phyloP scores from a whole-genome alignment of 2,888 invertebrate species.

The Bombyx huttoni region DNA sequence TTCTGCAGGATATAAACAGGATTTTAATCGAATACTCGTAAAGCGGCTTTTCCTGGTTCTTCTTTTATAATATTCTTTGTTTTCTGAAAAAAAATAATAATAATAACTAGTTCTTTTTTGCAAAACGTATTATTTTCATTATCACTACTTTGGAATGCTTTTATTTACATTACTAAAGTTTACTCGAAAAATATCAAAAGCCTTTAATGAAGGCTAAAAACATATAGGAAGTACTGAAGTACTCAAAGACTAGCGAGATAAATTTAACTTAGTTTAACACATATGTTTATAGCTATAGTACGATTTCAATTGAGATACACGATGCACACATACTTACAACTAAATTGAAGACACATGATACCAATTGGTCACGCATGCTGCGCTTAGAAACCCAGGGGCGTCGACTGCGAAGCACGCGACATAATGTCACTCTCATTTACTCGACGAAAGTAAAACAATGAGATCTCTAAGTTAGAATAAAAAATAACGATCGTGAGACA shows the following conservation, averaged over 20 bases:
- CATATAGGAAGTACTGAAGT: too few species aligned
- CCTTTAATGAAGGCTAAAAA: too few species aligned
- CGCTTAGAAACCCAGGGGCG: constrained; percentile 52
- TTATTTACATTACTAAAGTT: too few species aligned
- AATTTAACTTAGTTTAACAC: neutral
- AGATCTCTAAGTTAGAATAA: constrained; percentile 39
- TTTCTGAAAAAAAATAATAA: neutral
- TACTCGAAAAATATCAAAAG: too few species aligned
- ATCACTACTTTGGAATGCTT: too few species aligned
- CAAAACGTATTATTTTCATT: too few species aligned
- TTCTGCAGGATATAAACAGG: constrained; percentile 46
- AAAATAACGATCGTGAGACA: constrained; percentile 18
- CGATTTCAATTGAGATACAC: neutral
- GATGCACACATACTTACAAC: constrained; percentile 13
- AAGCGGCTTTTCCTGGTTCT: constrained; percentile 33
- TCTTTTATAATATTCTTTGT: neutral
- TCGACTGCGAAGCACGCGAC: constrained; percentile 48
- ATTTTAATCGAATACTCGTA: constrained; percentile 27
- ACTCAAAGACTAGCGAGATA: too few species aligned
- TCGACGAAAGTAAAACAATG: constrained; percentile 52
- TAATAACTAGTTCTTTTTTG: too few species aligned
- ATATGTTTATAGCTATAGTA: constrained; percentile 4
- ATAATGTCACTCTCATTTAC: constrained; percentile 44
- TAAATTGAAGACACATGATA: constrained; percentile 40
- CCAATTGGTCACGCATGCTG: constrained; percentile 53